Evolutionary conservation across 2,113 vertebrate genomes (phyloP), one percentile per base, ranked within the genome.

Genomic region (Chrysochloris asiatica): DNA sequence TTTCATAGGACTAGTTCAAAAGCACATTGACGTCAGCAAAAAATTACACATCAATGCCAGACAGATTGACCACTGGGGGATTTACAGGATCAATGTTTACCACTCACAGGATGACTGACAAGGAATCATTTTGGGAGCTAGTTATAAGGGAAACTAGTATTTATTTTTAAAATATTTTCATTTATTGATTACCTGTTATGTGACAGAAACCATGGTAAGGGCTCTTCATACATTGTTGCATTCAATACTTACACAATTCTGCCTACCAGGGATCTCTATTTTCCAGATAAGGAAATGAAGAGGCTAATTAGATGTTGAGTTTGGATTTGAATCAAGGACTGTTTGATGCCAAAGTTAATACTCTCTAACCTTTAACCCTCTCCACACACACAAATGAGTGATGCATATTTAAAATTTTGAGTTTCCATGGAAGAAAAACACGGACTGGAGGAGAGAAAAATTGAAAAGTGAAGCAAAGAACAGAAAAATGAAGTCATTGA

Each of bases 111-210:
- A 54, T 69, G 38, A 67, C 43, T 86, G 30, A 87, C 38, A n/a
- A 86, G 79, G 69, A 93, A 69, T 76, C 38, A 54, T 72, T 50
- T 41, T 82, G 67, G 63, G 76, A 86, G 63, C 50, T 83, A 73
- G 72, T 86, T 86, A 61, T 61, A 89, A 86, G 88, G 69, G 86
- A 71, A 87, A 45, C 67, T 93, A 87, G 63, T 79, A 71, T 73
- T 94, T 92, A 86, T 83, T 96, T 95, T 6, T 89, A 95, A 96
- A 95, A 93, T 93, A 94, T 76, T 93, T 77, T 88, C 65, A 94
- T 87, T 93, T 93, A 94, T 89, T 94, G 88, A 79, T 45, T 92
- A 89, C 76, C 91, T 79, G 73, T 69, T 63, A 90, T 43, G 78
- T 93, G 93, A 86, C 91, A 95, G 76, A 80, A 93, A 94, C 59